A percentile compares a stretch with the other conserved stretches of the same genome.
phyloP scores from a whole-genome alignment of 1,140 invertebrate species.

The Brachionus manjavacas region DNA sequence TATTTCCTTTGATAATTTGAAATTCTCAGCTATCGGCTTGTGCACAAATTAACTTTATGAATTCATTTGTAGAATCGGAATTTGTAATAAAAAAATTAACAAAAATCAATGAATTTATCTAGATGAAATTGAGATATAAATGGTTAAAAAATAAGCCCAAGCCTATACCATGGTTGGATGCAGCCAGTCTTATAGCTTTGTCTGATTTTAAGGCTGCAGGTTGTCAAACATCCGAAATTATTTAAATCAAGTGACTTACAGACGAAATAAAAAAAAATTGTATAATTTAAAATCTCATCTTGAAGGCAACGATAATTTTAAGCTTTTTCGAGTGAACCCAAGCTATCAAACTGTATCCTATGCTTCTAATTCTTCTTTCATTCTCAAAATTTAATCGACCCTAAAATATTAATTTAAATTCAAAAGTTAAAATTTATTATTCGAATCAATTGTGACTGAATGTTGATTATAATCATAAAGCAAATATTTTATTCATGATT shows the following conservation, averaged over 20 bases:
- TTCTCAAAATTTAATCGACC: not conserved
- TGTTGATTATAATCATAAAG: not conserved
- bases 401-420: not conserved
- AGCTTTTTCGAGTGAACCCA: no score
- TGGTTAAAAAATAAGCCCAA: not conserved
- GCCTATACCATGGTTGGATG: not conserved
- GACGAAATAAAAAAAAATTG: not conserved
- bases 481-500: not conserved
- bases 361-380: not conserved
- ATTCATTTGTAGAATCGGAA: not conserved
- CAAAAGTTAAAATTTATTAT: not conserved
- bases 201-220: not conserved
- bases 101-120: not conserved
- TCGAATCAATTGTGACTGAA: not conserved
- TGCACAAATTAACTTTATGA: not conserved
- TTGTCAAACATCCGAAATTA: not conserved
- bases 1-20: constrained; percentile 3
- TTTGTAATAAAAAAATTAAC: not conserved
- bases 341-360: no score
- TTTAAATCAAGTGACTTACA: not conserved
- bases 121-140: not conserved
- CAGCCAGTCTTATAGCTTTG: not conserved
- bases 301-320: not conserved
- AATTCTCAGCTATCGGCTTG: not conserved
- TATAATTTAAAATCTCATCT: not conserved